Evolutionary conservation across 2,888 invertebrate genomes (phyloP).

Genomic region (Agrypnus murinus): DNA sequence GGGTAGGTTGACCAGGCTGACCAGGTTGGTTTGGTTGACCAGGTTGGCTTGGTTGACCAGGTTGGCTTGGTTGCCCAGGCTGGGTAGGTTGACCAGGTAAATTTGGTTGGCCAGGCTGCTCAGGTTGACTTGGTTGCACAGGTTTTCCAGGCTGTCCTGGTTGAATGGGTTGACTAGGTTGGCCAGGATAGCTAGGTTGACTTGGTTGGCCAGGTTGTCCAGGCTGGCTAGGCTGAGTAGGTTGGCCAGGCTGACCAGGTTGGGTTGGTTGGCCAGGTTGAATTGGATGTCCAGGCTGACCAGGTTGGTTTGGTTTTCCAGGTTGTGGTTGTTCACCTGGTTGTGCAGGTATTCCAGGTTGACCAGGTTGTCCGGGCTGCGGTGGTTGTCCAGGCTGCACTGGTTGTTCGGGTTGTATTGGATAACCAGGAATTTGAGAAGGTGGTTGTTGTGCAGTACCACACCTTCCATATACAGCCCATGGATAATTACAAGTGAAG

Average conservation of each 20-base stretch:
- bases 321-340: slow-evolving; percentile 19
- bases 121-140: neutral
- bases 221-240: slow-evolving; percentile 60
- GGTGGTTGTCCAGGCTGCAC: slow-evolving; percentile 42
- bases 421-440: slow-evolving; percentile 40
- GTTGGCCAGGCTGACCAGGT: slow-evolving; percentile 38
- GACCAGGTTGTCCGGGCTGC: slow-evolving; percentile 56
- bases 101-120: slow-evolving; percentile 46
- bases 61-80: slow-evolving; percentile 33
- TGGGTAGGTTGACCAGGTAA: slow-evolving; percentile 43
- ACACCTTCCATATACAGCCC: slow-evolving; percentile 54
- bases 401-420: slow-evolving; percentile 38
- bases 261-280: slow-evolving; percentile 25
- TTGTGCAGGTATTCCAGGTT: slow-evolving; percentile 47
- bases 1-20: slow-evolving; percentile 12
- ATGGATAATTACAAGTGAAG: slow-evolving; percentile 44
- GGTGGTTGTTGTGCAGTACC: slow-evolving; percentile 43
- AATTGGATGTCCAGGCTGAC: slow-evolving; percentile 16
- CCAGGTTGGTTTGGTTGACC: slow-evolving; percentile 11
- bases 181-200: slow-evolving; percentile 49
- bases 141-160: slow-evolving; percentile 30
- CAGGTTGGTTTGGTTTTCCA: slow-evolving; percentile 31
- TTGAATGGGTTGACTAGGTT: slow-evolving; percentile 50
- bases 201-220: slow-evolving; percentile 37
- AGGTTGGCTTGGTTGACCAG: slow-evolving; percentile 36